Conservation (phyloP, 2,888 invertebrate genomes). For the Parnassius mnemosyne region DNA sequence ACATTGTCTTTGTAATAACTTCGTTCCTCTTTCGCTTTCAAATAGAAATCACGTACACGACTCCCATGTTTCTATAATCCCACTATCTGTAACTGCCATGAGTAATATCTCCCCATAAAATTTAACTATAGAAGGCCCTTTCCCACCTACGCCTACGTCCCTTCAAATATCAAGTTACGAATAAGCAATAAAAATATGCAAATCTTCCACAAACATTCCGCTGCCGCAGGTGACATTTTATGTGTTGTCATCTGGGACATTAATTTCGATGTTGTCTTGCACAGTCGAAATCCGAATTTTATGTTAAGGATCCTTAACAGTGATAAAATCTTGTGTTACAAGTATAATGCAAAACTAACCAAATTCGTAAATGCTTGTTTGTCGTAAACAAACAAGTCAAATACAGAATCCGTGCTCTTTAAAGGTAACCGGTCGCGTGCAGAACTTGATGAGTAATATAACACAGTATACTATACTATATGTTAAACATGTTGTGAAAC, state of each 20-base stretch:
- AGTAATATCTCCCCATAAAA: slow-evolving; percentile 24
- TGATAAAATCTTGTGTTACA: slow-evolving; percentile 26
- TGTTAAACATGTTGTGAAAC: too few relatives aligned
- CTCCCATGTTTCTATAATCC: slow-evolving; percentile 23
- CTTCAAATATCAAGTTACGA: slow-evolving; percentile 30
- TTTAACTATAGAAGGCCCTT: slow-evolving; percentile 20
- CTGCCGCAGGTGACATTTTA: slow-evolving; percentile 26
- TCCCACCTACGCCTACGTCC: slow-evolving; percentile 19
- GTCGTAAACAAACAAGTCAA: too few relatives aligned
- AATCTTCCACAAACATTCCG: slow-evolving; percentile 26
- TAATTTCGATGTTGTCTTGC: slow-evolving; percentile 19
- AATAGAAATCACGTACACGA: slow-evolving; percentile 26
- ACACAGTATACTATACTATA: background rate
- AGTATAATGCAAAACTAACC: slow-evolving; percentile 16
- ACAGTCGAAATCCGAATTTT: slow-evolving; percentile 14
- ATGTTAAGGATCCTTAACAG: slow-evolving; percentile 20
- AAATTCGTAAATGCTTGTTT: slow-evolving; percentile 5
- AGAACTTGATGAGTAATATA: too few relatives aligned
- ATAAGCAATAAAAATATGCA: slow-evolving; percentile 31
- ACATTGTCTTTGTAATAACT: slow-evolving; percentile 8
- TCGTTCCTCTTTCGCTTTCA: slow-evolving; percentile 1
- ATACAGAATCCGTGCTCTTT: too few relatives aligned
- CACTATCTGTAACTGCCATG: slow-evolving; percentile 24
- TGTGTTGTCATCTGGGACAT: slow-evolving; percentile 24
- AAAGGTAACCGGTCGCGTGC: too few relatives aligned